Evolutionary conservation across 2,113 vertebrate species (phyloP).

Genomic region (Brevimyrus niger): DNA sequence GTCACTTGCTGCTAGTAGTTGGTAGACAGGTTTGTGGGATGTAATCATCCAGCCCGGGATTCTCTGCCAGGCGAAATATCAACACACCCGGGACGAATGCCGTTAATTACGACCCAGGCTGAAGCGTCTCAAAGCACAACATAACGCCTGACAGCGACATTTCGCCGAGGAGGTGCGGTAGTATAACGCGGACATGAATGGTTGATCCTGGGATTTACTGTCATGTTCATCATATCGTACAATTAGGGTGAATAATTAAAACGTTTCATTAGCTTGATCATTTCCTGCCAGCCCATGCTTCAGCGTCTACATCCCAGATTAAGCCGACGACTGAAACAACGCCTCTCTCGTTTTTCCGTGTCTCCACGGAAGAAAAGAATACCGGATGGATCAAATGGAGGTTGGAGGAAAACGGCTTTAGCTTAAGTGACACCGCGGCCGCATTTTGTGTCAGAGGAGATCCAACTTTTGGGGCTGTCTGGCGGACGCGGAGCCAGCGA

Average conservation of each 20-base stretch:
- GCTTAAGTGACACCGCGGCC: not conserved
- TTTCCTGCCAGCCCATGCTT: slow-evolving; percentile 48
- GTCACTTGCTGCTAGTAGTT: not conserved
- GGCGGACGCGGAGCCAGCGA: not conserved
- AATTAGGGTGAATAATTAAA: slow-evolving; percentile 56
- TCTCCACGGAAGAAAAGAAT: slow-evolving; percentile 8
- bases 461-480: not conserved
- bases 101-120: not conserved
- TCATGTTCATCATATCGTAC: slow-evolving; percentile 42
- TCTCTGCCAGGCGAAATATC: not conserved
- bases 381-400: not conserved
- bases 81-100: not conserved
- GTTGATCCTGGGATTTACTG: slow-evolving; percentile 38
- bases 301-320: slow-evolving; percentile 41
- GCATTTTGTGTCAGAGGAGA: not conserved
- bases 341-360: slow-evolving; percentile 26
- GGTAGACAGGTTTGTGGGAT: not conserved
- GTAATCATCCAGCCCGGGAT: not conserved
- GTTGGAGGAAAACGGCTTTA: not conserved
- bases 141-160: not conserved
- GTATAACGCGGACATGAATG: slow-evolving; percentile 21
- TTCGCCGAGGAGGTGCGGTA: not conserved
- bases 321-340: slow-evolving; percentile 25
- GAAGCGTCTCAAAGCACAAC: not conserved
- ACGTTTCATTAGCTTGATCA: slow-evolving; percentile 54